phyloP scores from a whole-genome alignment of 2,797 vertebrate genomes.

The Gambusia yucatana region DNA sequence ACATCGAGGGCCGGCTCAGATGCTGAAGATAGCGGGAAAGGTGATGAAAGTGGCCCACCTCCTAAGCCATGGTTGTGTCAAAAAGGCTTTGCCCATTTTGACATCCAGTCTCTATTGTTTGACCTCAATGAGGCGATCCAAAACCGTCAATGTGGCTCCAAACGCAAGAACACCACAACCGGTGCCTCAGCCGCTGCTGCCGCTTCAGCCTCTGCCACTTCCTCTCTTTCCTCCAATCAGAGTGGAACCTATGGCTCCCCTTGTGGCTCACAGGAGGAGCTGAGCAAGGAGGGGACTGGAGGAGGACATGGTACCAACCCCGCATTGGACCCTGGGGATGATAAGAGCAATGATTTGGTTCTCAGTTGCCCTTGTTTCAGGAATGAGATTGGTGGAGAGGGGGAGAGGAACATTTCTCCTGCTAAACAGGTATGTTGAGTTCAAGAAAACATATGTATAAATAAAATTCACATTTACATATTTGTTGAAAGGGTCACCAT shows the following conservation, averaged over 20 bases:
- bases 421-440: slow-evolving; percentile 79
- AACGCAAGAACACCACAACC: slow-evolving; percentile 97
- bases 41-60: slow-evolving; percentile 82
- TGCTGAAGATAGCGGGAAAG: slow-evolving; percentile 91
- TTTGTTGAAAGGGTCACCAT: too few species aligned
- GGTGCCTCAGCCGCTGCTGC: slow-evolving; percentile 96
- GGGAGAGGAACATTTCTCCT: slow-evolving; percentile 92
- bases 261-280: slow-evolving; percentile 96
- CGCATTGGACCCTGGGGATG: slow-evolving; percentile 93
- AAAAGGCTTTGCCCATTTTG: slow-evolving; percentile 95
- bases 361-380: slow-evolving; percentile 98
- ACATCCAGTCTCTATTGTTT: slow-evolving; percentile 95
- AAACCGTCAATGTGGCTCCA: slow-evolving; percentile 91
- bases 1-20: slow-evolving; percentile 89
- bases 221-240: slow-evolving; percentile 90
- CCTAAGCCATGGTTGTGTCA: slow-evolving; percentile 94
- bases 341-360: slow-evolving; percentile 98
- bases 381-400: slow-evolving; percentile 97
- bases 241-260: slow-evolving; percentile 89
- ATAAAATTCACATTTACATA: background rate
- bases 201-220: slow-evolving; percentile 88
- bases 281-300: slow-evolving; percentile 89
- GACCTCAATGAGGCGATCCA: slow-evolving; percentile 93
- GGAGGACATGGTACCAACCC: slow-evolving; percentile 69
- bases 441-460: background rate